Evolutionary conservation across 2,113 vertebrate species (phyloP), one percentile per base, ranked within the genome.

Genomic region (Chascanopsetta lugubris): DNA sequence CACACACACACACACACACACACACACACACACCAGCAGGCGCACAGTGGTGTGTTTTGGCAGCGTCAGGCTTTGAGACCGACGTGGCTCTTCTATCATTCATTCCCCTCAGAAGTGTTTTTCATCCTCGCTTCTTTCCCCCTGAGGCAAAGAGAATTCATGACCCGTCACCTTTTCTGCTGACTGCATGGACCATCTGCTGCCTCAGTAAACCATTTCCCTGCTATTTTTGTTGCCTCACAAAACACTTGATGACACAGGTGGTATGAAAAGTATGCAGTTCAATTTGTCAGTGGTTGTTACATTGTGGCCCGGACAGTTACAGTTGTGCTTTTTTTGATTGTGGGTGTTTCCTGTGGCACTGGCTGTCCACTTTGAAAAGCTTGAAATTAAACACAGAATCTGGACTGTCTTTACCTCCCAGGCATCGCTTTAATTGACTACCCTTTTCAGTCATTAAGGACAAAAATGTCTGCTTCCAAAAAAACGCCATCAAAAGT

Each of bases 91-190:
- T 59, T 78, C 73, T 80, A 85, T 88, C 87, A 77, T 80, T 86
- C 73, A 84, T 78, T 63, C 51, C 42, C 82, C 80, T 83, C 74
- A 75, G 65, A 78, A 76, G 75, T 77, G 63, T 61, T 82, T 79
- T 75, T 85, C 82, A 74, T 76, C 70, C 57, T 63, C 47, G 64
- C 47, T 56, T 69, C 42, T 34, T 51, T 30, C 26, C 25, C 58
- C 13, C 34, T 13, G 29, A 58, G 57, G 72, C 77, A 84, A 84
- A 72, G 72, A 80, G 79, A 85, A 89, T 89, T 90, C 85, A 89
- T 85, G 87, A 89, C 84, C 87, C 46, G 80, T 82, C 87, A 83
- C 79, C 83, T 85, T 78, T 80, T 84, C 48, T 78, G 87, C 87
- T 89, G 87, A 89, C 85, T 74, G 56, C 69, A 77, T 72, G 75